phyloP scores from a whole-genome alignment of 2,113 vertebrate genomes.

The Siphamia tubifer region DNA sequence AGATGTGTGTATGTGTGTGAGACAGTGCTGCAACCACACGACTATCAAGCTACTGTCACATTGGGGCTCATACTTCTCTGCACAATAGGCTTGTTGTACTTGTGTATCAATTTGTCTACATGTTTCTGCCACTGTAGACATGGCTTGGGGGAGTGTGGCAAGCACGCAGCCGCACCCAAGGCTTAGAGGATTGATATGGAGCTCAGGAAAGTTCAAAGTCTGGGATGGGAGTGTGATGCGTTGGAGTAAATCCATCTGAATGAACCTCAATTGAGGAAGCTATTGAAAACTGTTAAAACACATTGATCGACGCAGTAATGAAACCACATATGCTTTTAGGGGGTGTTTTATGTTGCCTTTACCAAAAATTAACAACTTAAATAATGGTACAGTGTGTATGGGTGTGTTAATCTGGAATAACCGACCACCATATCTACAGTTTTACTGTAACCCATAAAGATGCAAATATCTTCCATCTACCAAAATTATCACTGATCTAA shows the following conservation, averaged over 20 bases:
- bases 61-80: slow-evolving; percentile 15
- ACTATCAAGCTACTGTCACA: background rate
- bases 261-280: background rate
- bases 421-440: too few relatives aligned
- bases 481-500: too few relatives aligned
- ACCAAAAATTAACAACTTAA: too few relatives aligned
- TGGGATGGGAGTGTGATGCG: background rate
- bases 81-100: slow-evolving; percentile 43
- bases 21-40: background rate
- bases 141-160: background rate
- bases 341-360: too few relatives aligned
- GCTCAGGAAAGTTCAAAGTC: background rate
- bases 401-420: too few relatives aligned
- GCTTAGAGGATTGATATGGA: background rate
- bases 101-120: background rate
- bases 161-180: background rate
- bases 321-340: too few relatives aligned
- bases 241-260: too few relatives aligned
- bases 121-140: background rate
- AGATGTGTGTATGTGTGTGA: background rate
- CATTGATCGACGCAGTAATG: too few relatives aligned
- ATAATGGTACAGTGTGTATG: too few relatives aligned
- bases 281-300: too few relatives aligned
- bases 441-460: too few relatives aligned
- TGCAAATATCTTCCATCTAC: too few relatives aligned